Evolutionary conservation across 2,888 invertebrate species (phyloP).

Genomic region (Drosophila mettleri): DNA sequence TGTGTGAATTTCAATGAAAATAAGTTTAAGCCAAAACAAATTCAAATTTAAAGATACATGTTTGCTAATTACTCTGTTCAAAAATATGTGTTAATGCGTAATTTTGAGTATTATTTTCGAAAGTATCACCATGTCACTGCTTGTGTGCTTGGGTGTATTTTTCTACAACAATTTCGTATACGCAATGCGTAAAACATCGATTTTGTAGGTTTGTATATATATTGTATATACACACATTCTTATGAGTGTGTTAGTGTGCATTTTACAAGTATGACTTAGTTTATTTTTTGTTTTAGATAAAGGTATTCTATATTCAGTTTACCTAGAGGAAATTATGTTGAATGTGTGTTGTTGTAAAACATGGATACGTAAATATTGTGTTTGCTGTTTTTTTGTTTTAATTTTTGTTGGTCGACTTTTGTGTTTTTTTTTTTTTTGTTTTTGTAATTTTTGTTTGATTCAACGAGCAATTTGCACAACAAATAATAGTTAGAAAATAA

Average conservation of each 20-base stretch:
- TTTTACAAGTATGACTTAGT: conserved; percentile 42
- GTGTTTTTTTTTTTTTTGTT: conserved; percentile 29
- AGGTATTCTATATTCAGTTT: conserved; percentile 53
- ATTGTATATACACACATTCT: conserved; percentile 13
- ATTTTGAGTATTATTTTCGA: conserved; percentile 51
- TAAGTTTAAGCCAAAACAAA: conserved; percentile 34
- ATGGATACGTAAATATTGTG: conserved; percentile 46
- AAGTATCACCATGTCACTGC: conserved; percentile 48
- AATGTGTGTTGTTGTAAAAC: conserved; percentile 27
- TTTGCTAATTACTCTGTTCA: conserved; percentile 51
- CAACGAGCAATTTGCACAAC: conserved; percentile 76
- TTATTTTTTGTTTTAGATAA: conserved; percentile 25
- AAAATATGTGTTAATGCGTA: conserved; percentile 49
- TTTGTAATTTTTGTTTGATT: conserved; percentile 35
- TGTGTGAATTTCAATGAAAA: conserved; percentile 39
- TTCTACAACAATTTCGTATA: conserved; percentile 18
- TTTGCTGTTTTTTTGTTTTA: conserved; percentile 41
- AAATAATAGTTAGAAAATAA: conserved; percentile 64
- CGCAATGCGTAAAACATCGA: conserved; percentile 44
- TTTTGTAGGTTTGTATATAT: conserved; percentile 25
- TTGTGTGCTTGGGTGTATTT: conserved; percentile 3
- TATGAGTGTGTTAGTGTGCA: conserved; percentile 24
- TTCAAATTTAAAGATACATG: conserved; percentile 48
- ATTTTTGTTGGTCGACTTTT: conserved; percentile 14
- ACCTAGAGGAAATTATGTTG: conserved; percentile 45